Evolutionary conservation across 2,113 vertebrate genomes (phyloP).

Genomic region (Salminus brasiliensis): DNA sequence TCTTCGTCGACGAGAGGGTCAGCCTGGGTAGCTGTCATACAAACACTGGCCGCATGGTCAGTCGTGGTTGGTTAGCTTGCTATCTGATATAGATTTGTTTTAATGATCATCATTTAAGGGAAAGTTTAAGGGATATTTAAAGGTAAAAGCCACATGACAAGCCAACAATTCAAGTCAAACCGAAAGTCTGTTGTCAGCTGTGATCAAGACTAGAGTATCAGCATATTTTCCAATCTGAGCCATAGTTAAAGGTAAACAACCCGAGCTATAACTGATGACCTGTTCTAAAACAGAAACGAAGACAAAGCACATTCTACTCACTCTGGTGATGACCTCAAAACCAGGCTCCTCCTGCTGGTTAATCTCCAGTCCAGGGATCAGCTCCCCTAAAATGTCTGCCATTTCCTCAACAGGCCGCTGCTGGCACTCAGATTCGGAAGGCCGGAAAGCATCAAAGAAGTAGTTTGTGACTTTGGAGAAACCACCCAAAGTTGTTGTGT

Average conservation of each 20-base stretch:
- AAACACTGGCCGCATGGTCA: no score
- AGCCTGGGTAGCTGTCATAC: no score
- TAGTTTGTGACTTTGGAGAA: constrained; percentile 98
- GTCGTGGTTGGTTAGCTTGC: no score
- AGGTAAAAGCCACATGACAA: no score
- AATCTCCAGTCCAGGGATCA: constrained; percentile 94
- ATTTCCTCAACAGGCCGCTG: constrained; percentile 90
- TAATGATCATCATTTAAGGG: no score
- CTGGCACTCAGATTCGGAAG: constrained; percentile 79
- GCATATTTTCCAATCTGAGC: background rate
- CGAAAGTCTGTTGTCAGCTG: background rate
- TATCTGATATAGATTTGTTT: no score
- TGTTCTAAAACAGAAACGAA: background rate
- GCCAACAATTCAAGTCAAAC: no score
- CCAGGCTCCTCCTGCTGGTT: constrained; percentile 98
- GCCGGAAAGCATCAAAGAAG: constrained; percentile 88
- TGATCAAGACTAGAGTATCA: background rate
- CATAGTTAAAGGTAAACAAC: background rate
- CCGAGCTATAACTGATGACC: background rate
- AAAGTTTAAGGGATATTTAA: no score
- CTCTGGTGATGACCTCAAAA: constrained; percentile 97
- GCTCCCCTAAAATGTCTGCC: constrained; percentile 88
- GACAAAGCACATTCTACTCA: constrained; percentile 71
- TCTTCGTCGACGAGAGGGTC: no score
- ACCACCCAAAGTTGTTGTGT: constrained; percentile 86